Conservation (phyloP, 23 tunicate species). For the Phallusia fumigata region DNA sequence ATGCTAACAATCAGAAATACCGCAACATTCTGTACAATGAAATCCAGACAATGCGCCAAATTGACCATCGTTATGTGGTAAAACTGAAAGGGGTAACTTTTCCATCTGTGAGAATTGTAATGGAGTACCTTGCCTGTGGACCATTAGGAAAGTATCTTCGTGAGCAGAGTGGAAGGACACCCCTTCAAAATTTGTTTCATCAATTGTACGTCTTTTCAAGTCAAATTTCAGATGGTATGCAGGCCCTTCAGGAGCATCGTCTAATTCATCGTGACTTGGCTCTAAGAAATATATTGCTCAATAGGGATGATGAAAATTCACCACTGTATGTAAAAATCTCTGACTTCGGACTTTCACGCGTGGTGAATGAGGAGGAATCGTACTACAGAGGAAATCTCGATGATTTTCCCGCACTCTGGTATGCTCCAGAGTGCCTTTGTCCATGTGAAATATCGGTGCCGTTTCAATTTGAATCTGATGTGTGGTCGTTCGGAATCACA, state of each 20-base stretch:
- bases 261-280: conserved; percentile 86
- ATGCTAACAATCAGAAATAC: conserved; percentile 23
- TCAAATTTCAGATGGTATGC: conserved; percentile 92
- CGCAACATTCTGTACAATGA: conserved; percentile 60
- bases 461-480: conserved; percentile 75
- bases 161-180: not conserved
- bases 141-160: conserved; percentile 40
- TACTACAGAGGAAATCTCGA: conserved; percentile 74
- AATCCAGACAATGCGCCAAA: conserved; percentile 80
- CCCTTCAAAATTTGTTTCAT: conserved; percentile 13
- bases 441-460: not conserved
- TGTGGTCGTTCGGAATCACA: conserved; percentile 91
- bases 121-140: conserved; percentile 70
- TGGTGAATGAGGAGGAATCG: conserved; percentile 43
- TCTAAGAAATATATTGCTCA: conserved; percentile 71
- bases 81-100: conserved; percentile 57
- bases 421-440: conserved; percentile 91
- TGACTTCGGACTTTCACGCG: conserved; percentile 84
- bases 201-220: conserved; percentile 37
- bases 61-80: conserved; percentile 69
- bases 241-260: conserved; percentile 59
- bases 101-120: conserved; percentile 78
- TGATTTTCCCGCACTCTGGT: conserved; percentile 96
- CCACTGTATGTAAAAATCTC: conserved; percentile 67
- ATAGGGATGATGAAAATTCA: conserved; percentile 26